A percentile compares a stretch with the other conserved stretches of the same genome.
Evolutionary conservation across 2,113 vertebrate species (phyloP).

Genomic region (Platycercus adscitus): DNA sequence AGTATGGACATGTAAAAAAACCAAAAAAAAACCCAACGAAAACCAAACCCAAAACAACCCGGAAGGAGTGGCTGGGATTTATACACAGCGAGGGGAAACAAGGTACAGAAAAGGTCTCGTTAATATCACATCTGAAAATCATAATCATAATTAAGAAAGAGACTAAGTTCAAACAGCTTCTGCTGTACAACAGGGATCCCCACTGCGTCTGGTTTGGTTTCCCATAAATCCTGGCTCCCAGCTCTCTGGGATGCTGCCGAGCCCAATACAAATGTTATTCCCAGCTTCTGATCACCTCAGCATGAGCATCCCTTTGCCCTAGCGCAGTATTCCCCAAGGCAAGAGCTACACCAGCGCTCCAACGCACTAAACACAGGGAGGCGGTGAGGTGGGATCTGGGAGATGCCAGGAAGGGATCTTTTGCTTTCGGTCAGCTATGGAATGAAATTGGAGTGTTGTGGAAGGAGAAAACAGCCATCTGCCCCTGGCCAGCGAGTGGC

Average conservation of each 20-base stretch:
- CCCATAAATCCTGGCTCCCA: background rate
- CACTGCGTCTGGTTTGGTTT: background rate
- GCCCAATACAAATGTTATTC: background rate
- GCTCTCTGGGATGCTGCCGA: background rate
- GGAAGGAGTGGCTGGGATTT: slow-evolving; percentile 70
- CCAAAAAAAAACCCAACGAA: background rate
- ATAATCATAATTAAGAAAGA: background rate
- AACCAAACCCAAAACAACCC: background rate
- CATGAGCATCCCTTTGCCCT: background rate
- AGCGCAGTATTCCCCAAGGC: background rate
- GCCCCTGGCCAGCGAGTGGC: background rate
- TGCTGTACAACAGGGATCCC: background rate
- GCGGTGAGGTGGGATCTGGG: background rate
- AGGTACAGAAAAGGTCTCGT: slow-evolving; percentile 75
- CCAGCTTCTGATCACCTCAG: background rate
- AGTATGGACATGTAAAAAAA: slow-evolving; percentile 80
- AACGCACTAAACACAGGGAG: background rate
- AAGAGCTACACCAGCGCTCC: background rate
- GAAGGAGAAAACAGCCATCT: background rate
- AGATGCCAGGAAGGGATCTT: background rate
- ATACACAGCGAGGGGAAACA: slow-evolving; percentile 78
- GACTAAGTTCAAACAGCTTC: slow-evolving; percentile 37
- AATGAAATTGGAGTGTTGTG: background rate
- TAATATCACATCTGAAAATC: slow-evolving; percentile 67
- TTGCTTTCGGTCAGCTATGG: fast-evolving